A percentile compares a stretch with the other conserved stretches of the same genome.
Evolutionary conservation across 2,888 invertebrate species (phyloP).

Genomic region (Schizotus pectinicornis): DNA sequence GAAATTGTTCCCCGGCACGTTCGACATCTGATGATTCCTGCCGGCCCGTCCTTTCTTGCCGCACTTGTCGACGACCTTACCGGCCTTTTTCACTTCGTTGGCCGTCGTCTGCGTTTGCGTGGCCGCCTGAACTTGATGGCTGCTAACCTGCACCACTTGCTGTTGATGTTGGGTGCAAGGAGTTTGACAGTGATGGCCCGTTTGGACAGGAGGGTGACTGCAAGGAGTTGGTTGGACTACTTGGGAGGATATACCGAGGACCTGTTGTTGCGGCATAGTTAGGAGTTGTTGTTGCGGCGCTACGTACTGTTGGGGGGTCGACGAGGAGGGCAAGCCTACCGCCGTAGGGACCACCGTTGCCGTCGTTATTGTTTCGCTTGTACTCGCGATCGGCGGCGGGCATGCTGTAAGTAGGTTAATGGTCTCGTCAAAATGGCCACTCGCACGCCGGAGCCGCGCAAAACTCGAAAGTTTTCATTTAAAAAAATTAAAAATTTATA

Average conservation of each 20-base stretch:
- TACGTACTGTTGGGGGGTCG: conserved; percentile 44
- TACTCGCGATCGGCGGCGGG: conserved; percentile 44
- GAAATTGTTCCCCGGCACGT: conserved; percentile 55
- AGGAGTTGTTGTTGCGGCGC: conserved; percentile 40
- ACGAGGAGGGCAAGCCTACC: conserved; percentile 43
- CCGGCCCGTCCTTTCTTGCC: conserved; percentile 56
- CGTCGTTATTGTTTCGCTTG: conserved; percentile 49
- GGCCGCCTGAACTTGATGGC: conserved; percentile 69
- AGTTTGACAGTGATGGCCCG: conserved; percentile 39
- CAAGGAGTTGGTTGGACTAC: neutral
- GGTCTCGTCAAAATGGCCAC: conserved; percentile 13
- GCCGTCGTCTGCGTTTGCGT: conserved; percentile 65
- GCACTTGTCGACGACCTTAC: conserved; percentile 39
- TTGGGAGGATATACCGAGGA: conserved; percentile 2
- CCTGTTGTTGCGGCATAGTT: conserved; percentile 34
- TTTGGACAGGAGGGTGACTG: neutral
- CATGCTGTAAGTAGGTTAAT: conserved; percentile 47
- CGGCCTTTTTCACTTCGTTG: conserved; percentile 39
- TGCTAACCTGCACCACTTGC: conserved; percentile 37
- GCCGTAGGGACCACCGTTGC: conserved; percentile 48
- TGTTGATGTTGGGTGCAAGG: conserved; percentile 51
- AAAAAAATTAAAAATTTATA: neutral
- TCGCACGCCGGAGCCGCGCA: conserved; percentile 6
- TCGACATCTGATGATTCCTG: conserved; percentile 57
- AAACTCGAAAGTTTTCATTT: no score